phyloP scores from a whole-genome alignment of 1,140 invertebrate genomes.

The Sycophila sp. region DNA sequence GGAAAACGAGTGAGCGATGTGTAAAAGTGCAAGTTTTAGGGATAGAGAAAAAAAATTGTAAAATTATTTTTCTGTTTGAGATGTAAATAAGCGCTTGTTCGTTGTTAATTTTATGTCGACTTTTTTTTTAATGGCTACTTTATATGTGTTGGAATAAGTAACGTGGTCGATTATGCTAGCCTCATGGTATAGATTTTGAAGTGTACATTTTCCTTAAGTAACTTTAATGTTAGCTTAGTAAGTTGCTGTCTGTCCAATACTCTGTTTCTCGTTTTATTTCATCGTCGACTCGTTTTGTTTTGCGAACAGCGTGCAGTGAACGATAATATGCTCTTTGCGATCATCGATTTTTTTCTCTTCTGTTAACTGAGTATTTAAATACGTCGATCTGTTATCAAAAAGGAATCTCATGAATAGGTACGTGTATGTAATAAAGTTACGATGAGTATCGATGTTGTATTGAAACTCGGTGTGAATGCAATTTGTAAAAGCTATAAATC shows the following conservation, averaged over 20 bases:
- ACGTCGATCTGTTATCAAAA: constrained; percentile 19
- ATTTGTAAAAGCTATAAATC: no score
- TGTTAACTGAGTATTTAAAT: constrained; percentile 16
- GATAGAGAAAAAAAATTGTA: constrained; percentile 19
- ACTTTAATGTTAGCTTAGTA: constrained; percentile 37
- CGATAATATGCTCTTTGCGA: background rate
- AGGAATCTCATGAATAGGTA: constrained; percentile 36
- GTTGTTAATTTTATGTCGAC: constrained; percentile 35
- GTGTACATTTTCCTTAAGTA: constrained; percentile 38
- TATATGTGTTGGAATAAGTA: constrained; percentile 5
- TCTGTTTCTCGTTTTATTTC: constrained; percentile 32
- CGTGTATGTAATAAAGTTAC: constrained; percentile 27
- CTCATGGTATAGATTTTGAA: constrained; percentile 24
- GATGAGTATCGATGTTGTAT: constrained; percentile 17
- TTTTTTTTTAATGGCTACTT: constrained; percentile 28
- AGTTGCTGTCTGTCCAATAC: constrained; percentile 37
- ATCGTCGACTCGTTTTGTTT: constrained; percentile 23
- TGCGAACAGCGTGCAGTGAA: background rate
- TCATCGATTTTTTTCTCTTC: constrained; percentile 23
- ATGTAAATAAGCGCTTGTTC: constrained; percentile 38
- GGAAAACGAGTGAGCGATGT: constrained; percentile 9
- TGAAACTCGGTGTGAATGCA: constrained; percentile 1
- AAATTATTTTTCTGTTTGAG: constrained; percentile 27
- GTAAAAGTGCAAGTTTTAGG: background rate
- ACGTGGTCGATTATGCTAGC: constrained; percentile 15